Evolutionary conservation across 2,888 invertebrate genomes (phyloP).

Genomic region (Eupithecia abbreviata): DNA sequence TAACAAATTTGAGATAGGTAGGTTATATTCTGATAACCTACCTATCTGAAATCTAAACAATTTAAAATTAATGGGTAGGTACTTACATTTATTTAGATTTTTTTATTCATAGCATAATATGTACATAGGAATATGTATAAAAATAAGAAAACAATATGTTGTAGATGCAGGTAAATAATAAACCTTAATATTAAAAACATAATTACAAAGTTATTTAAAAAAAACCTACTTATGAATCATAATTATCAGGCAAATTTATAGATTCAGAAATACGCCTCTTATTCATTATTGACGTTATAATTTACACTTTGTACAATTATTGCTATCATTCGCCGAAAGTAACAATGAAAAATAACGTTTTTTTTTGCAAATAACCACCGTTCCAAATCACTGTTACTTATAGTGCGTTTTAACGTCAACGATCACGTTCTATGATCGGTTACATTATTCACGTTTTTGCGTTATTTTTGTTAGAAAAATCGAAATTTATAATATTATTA

Average conservation of each 20-base stretch:
- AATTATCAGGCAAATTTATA: not conserved
- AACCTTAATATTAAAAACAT: not conserved
- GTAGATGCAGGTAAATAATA: not conserved
- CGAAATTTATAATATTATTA: not conserved
- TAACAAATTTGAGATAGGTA: too few relatives aligned
- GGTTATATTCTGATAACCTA: too few relatives aligned
- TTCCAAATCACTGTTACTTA: not conserved
- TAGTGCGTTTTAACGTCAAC: not conserved
- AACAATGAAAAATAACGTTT: not conserved
- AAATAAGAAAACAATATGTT: not conserved
- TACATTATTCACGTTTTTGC: not conserved
- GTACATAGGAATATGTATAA: not conserved
- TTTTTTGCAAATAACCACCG: not conserved
- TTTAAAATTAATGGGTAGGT: too few relatives aligned
- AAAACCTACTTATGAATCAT: not conserved
- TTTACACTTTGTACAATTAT: constrained; percentile 8
- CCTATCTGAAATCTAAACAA: too few relatives aligned
- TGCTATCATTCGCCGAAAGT: not conserved
- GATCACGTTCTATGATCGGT: too few relatives aligned
- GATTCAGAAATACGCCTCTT: not conserved
- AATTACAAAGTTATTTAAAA: too few relatives aligned
- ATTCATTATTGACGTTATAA: not conserved
- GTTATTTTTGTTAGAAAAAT: not conserved
- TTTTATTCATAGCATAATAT: not conserved
- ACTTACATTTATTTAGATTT: too few relatives aligned